Conservation (phyloP, 2,888 invertebrate genomes). For the Notocelia uddmanniana region DNA sequence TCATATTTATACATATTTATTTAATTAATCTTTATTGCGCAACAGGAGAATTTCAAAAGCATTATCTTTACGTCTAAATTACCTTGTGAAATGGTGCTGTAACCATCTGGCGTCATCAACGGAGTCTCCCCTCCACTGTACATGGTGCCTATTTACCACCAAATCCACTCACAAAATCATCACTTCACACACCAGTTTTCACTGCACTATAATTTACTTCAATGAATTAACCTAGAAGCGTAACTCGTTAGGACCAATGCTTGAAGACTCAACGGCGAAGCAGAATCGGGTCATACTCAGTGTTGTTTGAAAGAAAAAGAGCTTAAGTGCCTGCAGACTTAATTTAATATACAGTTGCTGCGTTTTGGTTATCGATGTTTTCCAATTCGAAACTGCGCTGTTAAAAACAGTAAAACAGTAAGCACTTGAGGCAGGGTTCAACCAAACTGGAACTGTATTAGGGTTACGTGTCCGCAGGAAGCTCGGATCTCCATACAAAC, state of each 20-base stretch:
- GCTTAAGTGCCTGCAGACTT: neutral
- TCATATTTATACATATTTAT: too few relatives aligned
- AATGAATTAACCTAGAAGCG: neutral
- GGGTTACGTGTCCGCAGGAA: too few relatives aligned
- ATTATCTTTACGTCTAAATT: constrained; percentile 44
- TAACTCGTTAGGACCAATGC: neutral
- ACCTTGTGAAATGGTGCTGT: constrained; percentile 80
- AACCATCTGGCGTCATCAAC: constrained; percentile 80
- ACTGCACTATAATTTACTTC: neutral
- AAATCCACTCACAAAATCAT: constrained; percentile 42
- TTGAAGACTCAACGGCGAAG: neutral
- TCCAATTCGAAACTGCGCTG: too few relatives aligned
- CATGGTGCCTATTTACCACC: constrained; percentile 56
- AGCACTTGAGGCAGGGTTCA: too few relatives aligned
- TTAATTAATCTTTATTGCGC: too few relatives aligned
- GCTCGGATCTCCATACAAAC: too few relatives aligned
- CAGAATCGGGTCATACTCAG: neutral
- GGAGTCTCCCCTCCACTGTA: constrained; percentile 75
- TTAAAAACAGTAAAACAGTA: too few relatives aligned
- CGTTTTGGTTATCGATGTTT: too few relatives aligned
- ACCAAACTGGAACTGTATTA: too few relatives aligned
- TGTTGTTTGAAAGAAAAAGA: neutral
- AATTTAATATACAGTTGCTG: neutral
- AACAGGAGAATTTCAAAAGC: too few relatives aligned
- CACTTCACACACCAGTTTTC: constrained; percentile 15